These are phyloP conservation scores for Romanogobio albipinnatus DNA, from an alignment of 2,113 vertebrate species.

Conservation along the genomic window DNA sequence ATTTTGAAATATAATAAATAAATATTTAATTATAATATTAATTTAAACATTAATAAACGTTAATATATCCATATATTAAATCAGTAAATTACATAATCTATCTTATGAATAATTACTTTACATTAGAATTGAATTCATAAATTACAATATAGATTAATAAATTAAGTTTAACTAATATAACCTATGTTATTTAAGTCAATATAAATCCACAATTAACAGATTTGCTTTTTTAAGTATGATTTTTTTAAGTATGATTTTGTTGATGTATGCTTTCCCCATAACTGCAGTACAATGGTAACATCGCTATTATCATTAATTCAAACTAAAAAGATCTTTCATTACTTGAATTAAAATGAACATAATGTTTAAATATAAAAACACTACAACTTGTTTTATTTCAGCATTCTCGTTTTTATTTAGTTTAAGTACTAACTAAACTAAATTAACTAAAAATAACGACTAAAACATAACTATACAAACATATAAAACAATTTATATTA, in stretches of 20 bases:
- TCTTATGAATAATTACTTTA: too few relatives aligned
- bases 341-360: too few relatives aligned
- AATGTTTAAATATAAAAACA: too few relatives aligned
- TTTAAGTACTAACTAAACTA: neutral
- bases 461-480: too few relatives aligned
- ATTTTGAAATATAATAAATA: neutral
- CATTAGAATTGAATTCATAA: too few relatives aligned
- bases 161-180: neutral
- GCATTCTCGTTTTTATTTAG: neutral
- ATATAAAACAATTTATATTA: too few relatives aligned
- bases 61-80: neutral
- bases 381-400: neutral
- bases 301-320: neutral
- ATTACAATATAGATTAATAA: neutral
- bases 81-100: too few relatives aligned
- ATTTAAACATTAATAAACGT: neutral
- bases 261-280: neutral
- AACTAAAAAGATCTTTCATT: too few relatives aligned
- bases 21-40: neutral
- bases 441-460: neutral
- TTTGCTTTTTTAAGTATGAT: too few relatives aligned
- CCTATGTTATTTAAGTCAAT: neutral
- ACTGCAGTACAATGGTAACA: neutral
- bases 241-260: neutral
- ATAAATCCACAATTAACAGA: neutral